Evolutionary conservation across 2,888 invertebrate genomes (phyloP).

Genomic region (Hydraecia micacea): DNA sequence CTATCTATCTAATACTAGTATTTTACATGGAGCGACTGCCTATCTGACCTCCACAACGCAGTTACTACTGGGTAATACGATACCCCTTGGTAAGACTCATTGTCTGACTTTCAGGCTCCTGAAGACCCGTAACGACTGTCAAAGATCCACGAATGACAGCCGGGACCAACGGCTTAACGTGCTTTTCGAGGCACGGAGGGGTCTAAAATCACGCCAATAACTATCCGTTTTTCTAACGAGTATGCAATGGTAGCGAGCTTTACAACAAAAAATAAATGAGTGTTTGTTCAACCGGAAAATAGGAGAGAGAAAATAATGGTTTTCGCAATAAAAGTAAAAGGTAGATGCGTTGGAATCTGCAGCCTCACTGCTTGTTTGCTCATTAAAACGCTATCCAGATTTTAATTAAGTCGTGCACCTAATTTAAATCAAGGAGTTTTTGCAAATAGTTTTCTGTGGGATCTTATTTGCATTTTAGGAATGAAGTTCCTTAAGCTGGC

Average conservation of each 20-base stretch:
- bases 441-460: not conserved
- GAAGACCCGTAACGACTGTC: too few species aligned
- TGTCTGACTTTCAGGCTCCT: too few species aligned
- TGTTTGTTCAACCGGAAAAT: conserved; percentile 22
- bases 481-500: not conserved
- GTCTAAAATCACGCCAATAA: not conserved
- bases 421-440: conserved; percentile 2
- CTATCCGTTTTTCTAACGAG: conserved; percentile 4
- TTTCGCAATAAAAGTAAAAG: conserved; percentile 32
- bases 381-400: conserved; percentile 29
- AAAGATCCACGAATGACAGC: too few species aligned
- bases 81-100: too few species aligned
- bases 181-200: too few species aligned
- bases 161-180: too few species aligned
- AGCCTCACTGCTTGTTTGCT: conserved; percentile 31
- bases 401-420: conserved; percentile 11
- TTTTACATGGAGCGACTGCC: too few species aligned
- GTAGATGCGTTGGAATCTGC: conserved; percentile 11
- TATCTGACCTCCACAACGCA: too few species aligned
- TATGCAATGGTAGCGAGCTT: not conserved
- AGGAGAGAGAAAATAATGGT: conserved; percentile 25
- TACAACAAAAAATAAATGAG: conserved; percentile 19
- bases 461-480: too few species aligned
- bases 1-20: too few species aligned
- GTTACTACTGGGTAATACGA: too few species aligned